phyloP scores from a whole-genome alignment of 2,888 invertebrate species.

The Aproaerema taeniolella region DNA sequence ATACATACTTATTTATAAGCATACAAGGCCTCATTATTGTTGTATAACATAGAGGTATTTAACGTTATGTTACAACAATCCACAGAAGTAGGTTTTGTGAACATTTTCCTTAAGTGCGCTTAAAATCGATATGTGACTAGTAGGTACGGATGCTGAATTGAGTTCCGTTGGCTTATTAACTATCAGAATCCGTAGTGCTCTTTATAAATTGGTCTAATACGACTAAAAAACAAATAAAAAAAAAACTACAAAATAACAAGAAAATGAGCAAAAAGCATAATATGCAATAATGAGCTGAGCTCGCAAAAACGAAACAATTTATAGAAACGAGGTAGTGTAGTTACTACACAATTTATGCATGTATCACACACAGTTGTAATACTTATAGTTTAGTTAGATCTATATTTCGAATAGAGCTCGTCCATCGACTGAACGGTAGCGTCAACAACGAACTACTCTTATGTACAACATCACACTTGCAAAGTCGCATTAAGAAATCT shows the following conservation, averaged over 20 bases:
- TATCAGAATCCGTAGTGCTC: conserved; percentile 37
- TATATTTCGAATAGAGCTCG: conserved; percentile 34
- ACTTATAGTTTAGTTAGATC: conserved; percentile 37
- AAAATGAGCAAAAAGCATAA: conserved; percentile 62
- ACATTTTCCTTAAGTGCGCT: conserved; percentile 37
- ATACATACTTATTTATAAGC: too few species aligned
- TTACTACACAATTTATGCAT: conserved; percentile 60
- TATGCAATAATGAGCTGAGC: conserved; percentile 58
- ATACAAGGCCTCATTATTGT: too few species aligned
- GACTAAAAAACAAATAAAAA: conserved; percentile 47
- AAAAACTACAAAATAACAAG: conserved; percentile 45
- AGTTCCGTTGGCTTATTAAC: conserved; percentile 37
- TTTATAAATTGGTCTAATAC: conserved; percentile 47
- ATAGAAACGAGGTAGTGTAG: conserved; percentile 71
- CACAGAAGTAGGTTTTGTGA: conserved; percentile 34
- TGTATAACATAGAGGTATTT: too few species aligned
- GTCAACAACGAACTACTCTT: conserved; percentile 43
- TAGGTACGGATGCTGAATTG: conserved; percentile 49
- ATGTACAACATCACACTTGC: conserved; percentile 73
- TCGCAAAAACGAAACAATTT: conserved; percentile 46
- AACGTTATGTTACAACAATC: too few species aligned
- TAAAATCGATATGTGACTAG: conserved; percentile 58
- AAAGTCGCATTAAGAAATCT: conserved; percentile 69
- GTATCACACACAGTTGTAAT: conserved; percentile 53
- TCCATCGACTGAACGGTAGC: conserved; percentile 32